Base-by-base conservation (phyloP, 2,888 invertebrate genomes). In the Sinodicranocentrus sp. region DNA sequence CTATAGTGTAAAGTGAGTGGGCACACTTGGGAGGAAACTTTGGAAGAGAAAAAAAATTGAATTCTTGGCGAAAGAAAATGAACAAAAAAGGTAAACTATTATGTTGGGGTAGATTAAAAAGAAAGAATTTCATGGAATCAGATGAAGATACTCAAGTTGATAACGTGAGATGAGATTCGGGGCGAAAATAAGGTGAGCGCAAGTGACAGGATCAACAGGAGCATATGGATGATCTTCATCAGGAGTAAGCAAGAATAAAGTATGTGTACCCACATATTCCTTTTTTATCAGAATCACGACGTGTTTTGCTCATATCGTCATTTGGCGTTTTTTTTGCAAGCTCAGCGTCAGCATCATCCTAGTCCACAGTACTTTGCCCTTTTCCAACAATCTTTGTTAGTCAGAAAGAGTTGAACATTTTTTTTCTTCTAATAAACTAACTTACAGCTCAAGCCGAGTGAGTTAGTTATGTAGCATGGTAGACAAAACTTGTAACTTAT, bases 361-460 rank as follows among this genome's bases (percentile, higher is more conserved):
- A 28, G 33, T 71, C 44, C 39, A 2, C 48, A 63, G 75, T 75
- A 75, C 75, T 75, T 75, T 75, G 75, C 75, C 75, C 75, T 75
- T 65, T 75, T 75, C 48, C 75, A 71, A 71, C 54, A 28, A 23
- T 52, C 52, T 33, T 39, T 33, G n/a, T 10, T 6, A 33, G 5
- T 33, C 33, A 33, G 5, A 33, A 33, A 6, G 33, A 33, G 33
- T 33, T 33, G 39, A 28, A 67, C 67, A 44, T 25, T 67, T 63
- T 67, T 67, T 23, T 59, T 17, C 19, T n/a, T 57, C 33, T 57
- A 57, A 23, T 57, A 25, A 33, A 23, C 57, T 57, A 67, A 23
- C 57, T 57, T 25, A 15, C 44, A 25, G 21, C n/a, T 28, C 21
- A 57, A 57, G 57, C 57, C 19, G 17, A 19, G 33, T 57, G 17